Evolutionary conservation across 2,113 vertebrate species (phyloP), one percentile per base, ranked within the genome.

Genomic region (Litocranius walleri): DNA sequence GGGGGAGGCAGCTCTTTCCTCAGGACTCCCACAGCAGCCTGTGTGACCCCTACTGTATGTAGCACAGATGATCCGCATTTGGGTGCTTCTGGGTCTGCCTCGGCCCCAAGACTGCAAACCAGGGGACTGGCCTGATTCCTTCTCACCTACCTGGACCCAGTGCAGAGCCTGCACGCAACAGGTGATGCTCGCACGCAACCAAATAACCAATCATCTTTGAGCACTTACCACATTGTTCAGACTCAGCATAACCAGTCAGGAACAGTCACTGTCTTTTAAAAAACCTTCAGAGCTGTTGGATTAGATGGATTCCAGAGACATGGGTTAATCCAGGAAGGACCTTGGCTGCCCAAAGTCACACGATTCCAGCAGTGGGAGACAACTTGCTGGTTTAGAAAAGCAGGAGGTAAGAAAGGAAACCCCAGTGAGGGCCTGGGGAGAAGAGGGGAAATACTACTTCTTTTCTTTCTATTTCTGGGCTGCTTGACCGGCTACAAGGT

Each of bases 21-120:
- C 3, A 25, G 29, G 48, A 54, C 64, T 1, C 54, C 56, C 89
- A 48, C 45, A 8, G 17, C 5, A 16, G 45, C 48, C 40, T 2
- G 2, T 6, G 25, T 1, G 1, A 50, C 8, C 25, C 33, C 17
- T 14, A 50, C 1, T 87, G 17, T 12, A 36, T 87, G 17, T 4
- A 36, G 36, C n/a, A 15, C 40, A 14, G 3, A 16, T 0, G 1
- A 62, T 6, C 40, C 2, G 1, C 1, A 19, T 19, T 8, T 29
- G 71, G 62, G 88, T 23, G 52, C 23, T 48, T 59, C 54, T 27
- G 15, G 62, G 56, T 56, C 14, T 15, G 13, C 11, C 14, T 64
- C 7, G 7, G 5, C 62, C 48, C 64, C 54, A 19, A 5, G 50
- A 29, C 50, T 14, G 50, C 27, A 52, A n/a, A 40, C 21, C 17